Base-by-base conservation (phyloP, 2,888 invertebrate species). In the Stenodema calcarata region DNA sequence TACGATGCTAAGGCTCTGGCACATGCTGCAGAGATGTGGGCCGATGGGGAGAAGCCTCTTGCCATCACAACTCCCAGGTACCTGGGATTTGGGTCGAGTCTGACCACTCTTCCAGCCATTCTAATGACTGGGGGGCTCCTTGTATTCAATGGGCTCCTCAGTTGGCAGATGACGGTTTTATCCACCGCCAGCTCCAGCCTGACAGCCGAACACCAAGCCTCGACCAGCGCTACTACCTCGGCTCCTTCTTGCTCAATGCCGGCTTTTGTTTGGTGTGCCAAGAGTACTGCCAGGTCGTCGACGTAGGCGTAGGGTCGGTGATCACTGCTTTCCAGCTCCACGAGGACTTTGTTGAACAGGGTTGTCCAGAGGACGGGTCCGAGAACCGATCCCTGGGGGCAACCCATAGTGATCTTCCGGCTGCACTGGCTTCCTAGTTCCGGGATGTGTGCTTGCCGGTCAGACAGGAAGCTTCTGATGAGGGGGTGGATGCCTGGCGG, bases 381-480 rank as follows among this genome's bases (percentile, higher is more conserved):
- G 6, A 47, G 80, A 50, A 80, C 80, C 23, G 80, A 80, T 12
- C 80, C 80, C 80, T 80, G 80, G 9, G 80, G 80, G 47, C 80
- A 44, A 7, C 80, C 80, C 80, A 30, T 80, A 14, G 47, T 47
- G 9, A 80, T 47, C n/a, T 47, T 69, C 7, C 69, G 11, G 9
- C 18, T 11, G 30, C 76, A 69, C 9, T 18, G 9, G 69, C n/a
- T n/a, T n/a, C n/a, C n/a, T n/a, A n/a, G n/a, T n/a, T n/a, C n/a
- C n/a, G n/a, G n/a, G n/a, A n/a, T n/a, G n/a, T n/a, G n/a, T n/a
- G n/a, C n/a, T n/a, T n/a, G n/a, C n/a, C n/a, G n/a, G n/a, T n/a
- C n/a, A n/a, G n/a, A n/a, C n/a, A n/a, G n/a, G n/a, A n/a, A n/a
- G n/a, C n/a, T n/a, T n/a, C n/a, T n/a, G n/a, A 18, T n/a, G n/a